Base-by-base conservation (phyloP, 2,113 vertebrate genomes). In the Leucoraja erinaceus region DNA sequence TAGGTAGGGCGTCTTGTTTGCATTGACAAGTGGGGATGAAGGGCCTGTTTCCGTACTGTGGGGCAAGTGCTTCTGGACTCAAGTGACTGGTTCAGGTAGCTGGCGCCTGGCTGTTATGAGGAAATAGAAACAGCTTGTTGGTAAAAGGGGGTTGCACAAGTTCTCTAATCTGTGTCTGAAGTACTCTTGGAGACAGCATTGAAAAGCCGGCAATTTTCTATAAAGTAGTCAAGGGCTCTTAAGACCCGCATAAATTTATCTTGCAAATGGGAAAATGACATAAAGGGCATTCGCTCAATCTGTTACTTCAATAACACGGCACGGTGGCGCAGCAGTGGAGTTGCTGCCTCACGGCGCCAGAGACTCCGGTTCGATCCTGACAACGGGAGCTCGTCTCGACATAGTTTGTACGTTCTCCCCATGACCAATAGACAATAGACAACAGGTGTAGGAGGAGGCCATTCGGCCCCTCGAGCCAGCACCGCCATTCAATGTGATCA, bases 161-260 rank as follows among this genome's bases (percentile, higher is more conserved):
- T 93, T 56, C 92, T 56, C 20, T 56, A 90, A 78, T 93, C 93
- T 91, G 33, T 93, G 93, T 81, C n/a, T 93, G 93, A 93, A 94
- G 93, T 93, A 61, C 81, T 70, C 9, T 92, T 93, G 81, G 47
- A 56, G 33, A 11, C 70, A 56, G 74, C 94, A 84, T 9, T 5
- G 20, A 94, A 94, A 93, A 25, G 93, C 93, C 31, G 94, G 93
- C 22, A 74, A 92, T 0, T 9, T 31, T 66, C 10, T 93, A 93
- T 70, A 93, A 93, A 94, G 94, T 93, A 0, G 77, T 93, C 83
- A 78, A 77, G 68, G 68, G 81, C 47, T 93, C 75, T 92, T 94
- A 93, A 93, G 93, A 95, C 94, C 94, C 93, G 61, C 93, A 93
- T 91, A 93, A 90, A 88, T 93, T 94, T 93, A 79, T 93, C 94